Percentiles rank a stretch among this genome's conserved stretches.
Evolutionary conservation across 2,888 invertebrate species (phyloP).

Genomic region (Polymixis flavicincta): DNA sequence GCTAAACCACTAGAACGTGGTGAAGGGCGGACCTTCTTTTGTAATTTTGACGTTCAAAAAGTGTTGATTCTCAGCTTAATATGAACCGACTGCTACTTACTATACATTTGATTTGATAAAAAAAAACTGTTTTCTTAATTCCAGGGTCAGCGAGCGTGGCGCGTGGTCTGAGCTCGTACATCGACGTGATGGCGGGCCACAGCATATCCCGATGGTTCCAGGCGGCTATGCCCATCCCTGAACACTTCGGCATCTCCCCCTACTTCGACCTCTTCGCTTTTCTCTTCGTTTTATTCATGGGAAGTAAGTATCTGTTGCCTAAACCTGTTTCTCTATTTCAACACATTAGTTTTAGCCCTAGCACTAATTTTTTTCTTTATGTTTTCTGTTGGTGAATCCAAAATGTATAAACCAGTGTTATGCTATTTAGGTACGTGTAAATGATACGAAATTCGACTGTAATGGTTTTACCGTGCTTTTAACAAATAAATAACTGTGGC

Average conservation of each 20-base stretch:
- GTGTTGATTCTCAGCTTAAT: too few species aligned
- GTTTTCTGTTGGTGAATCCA: not conserved
- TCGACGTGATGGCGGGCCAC: constrained; percentile 92
- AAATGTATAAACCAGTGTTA: not conserved
- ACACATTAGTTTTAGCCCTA: not conserved
- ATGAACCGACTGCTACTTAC: too few species aligned
- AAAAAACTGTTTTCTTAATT: constrained; percentile 24
- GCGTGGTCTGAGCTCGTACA: constrained; percentile 93
- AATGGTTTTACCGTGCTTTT: too few species aligned
- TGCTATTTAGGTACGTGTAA: too few species aligned
- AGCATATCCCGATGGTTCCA: constrained; percentile 92
- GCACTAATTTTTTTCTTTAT: not conserved
- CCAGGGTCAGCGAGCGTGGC: constrained; percentile 94
- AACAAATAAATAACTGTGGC: too few species aligned
- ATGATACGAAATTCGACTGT: not conserved
- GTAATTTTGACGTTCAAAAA: too few species aligned
- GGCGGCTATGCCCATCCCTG: constrained; percentile 91
- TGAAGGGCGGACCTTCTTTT: too few species aligned
- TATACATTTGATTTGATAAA: too few species aligned
- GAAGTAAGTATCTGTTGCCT: constrained; percentile 88
- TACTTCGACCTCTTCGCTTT: constrained; percentile 95
- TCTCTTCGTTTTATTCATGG: constrained; percentile 91
- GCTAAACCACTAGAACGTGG: too few species aligned
- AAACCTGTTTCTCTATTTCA: not conserved
- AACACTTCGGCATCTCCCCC: constrained; percentile 88